Conservation (phyloP, 2,888 invertebrate genomes). For the Oithona nana region DNA sequence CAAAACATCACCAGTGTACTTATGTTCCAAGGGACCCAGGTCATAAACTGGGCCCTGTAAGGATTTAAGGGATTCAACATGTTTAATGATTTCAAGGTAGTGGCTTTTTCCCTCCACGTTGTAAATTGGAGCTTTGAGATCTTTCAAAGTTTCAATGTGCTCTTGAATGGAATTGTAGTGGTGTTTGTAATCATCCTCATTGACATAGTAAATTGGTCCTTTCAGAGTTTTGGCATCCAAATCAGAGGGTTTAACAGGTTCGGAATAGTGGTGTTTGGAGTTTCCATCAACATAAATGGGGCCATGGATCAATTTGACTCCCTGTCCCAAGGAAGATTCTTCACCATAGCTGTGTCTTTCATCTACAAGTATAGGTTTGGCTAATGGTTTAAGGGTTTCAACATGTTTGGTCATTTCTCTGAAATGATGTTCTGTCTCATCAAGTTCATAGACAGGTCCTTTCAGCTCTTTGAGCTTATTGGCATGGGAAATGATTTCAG, state of each 20-base stretch:
- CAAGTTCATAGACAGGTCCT: constrained; percentile 3
- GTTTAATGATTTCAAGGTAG: constrained; percentile 6
- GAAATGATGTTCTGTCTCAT: constrained; percentile 8
- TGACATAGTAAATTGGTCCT: constrained; percentile 14
- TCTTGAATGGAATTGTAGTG: constrained; percentile 4
- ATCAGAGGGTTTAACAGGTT: not conserved
- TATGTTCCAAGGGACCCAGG: not conserved
- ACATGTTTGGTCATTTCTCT: constrained; percentile 10
- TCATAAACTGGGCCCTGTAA: constrained; percentile 12
- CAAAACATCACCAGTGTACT: constrained; percentile 6
- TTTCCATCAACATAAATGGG: constrained; percentile 9
- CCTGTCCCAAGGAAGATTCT: not conserved
- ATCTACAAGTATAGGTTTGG: not conserved
- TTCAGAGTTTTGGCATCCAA: constrained; percentile 6
- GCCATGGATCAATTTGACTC: not conserved
- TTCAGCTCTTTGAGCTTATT: not conserved
- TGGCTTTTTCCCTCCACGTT: constrained; percentile 9
- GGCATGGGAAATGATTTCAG: not conserved
- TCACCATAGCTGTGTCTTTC: constrained; percentile 6
- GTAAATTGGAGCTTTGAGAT: constrained; percentile 12
- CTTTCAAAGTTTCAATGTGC: constrained; percentile 9
- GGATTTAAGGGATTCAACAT: constrained; percentile 8
- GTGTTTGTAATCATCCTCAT: not conserved
- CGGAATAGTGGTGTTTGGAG: constrained; percentile 4
- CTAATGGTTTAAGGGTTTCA: not conserved